Evolutionary conservation across 2,113 vertebrate genomes (phyloP), one percentile per base, ranked within the genome.

Genomic region (Cololabis saira): DNA sequence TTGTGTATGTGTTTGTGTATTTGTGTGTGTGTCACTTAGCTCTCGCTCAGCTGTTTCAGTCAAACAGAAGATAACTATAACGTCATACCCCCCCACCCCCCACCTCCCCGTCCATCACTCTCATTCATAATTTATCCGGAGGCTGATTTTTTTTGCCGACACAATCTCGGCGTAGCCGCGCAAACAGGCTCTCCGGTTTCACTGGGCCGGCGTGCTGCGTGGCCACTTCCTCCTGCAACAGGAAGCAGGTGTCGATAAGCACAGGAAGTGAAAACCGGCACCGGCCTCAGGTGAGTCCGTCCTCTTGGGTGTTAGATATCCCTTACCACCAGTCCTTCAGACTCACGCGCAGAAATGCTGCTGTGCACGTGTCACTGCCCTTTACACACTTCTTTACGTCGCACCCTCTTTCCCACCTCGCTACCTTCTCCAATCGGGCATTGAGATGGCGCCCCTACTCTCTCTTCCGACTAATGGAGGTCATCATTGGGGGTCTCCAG

Each of bases 81-180:
- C 72, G 78, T 89, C 88, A 86, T 66, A 40, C 79, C 53, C 17
- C 63, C 67, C 40, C 61, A 33, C 61, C 43, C 51, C 21, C 7
- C 58, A 42, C 27, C 45, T 55, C 27, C 86, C 83, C 81, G 76
- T 89, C 86, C 83, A 89, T 88, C 89, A 86, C 88, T 84, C 80
- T 90, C 90, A 87, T 93, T 92, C 90, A 93, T 94, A 92, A 93
- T 94, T 93, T 90, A 94, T 93, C 83, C 81, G 91, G 90, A 89
- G 88, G 86, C 80, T 67, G 84, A 86, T 83, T 92, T 41, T 51
- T 24, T 24, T 55, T 18, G 89, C 88, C 75, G 86, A 91, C 90
- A 89, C 88, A 82, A 77, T 85, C 88, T 59, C 78, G 52, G 80
- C 74, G 67, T 76, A 59, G 86, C 68, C 53, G 70, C 68, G 68